A percentile compares a stretch with the other conserved stretches of the same genome.
phyloP scores from a whole-genome alignment of 2,113 vertebrate genomes.

The Phalacrocorax pelagicus region DNA sequence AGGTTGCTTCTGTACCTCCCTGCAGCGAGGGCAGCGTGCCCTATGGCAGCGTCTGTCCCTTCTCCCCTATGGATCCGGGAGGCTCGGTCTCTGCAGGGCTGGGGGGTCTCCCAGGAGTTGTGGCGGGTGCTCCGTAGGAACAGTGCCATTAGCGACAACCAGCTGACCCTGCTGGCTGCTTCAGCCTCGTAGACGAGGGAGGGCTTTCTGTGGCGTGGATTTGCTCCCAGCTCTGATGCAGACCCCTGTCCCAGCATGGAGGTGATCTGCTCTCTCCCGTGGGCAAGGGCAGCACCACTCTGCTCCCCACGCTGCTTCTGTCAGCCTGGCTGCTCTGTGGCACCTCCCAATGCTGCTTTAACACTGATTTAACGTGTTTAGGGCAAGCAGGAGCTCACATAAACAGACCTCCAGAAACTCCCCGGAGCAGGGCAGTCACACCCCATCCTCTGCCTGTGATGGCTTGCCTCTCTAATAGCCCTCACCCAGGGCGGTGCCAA shows the following conservation, averaged over 20 bases:
- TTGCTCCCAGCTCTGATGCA: neutral
- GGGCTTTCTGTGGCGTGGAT: neutral
- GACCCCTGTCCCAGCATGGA: fast-evolving
- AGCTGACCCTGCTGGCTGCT: neutral
- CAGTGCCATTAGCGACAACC: fast-evolving
- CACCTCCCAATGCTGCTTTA: neutral
- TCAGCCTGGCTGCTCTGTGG: neutral
- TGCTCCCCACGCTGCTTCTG: neutral
- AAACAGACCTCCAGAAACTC: neutral
- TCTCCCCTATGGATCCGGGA: fast-evolving
- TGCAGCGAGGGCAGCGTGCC: neutral
- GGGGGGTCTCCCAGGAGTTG: neutral
- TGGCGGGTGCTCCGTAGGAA: neutral
- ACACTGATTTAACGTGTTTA: fast-evolving
- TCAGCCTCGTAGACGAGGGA: fast-evolving
- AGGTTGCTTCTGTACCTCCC: neutral
- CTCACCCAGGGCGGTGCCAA: fast-evolving
- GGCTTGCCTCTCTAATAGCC: neutral
- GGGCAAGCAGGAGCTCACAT: neutral
- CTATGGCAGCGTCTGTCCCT: neutral
- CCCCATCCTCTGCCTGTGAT: neutral
- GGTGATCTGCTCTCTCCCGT: neutral
- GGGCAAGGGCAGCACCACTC: neutral
- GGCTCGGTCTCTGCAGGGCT: neutral
- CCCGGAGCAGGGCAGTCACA: neutral